Base-by-base conservation (phyloP, 1,140 invertebrate species). In the Scaptodrosophila lebanonensis region DNA sequence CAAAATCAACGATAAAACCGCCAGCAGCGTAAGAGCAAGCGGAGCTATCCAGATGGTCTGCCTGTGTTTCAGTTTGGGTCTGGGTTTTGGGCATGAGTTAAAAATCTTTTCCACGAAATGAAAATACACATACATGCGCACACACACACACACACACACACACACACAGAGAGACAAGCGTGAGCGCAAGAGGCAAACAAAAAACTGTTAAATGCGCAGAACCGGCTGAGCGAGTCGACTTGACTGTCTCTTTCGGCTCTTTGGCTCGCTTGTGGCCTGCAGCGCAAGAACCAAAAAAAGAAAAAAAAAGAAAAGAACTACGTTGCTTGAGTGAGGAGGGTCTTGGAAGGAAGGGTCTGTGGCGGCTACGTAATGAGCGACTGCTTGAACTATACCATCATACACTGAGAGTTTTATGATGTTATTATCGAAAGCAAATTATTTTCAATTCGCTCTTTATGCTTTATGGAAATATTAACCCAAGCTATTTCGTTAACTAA, bases 101-200 rank as follows among this genome's bases (percentile, higher is more conserved):
- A 82, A 82, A 83, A 82, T 82, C 75, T 82, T 82, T 82, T 82
- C 75, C 75, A 82, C 75, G 75, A 82, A 82, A 67, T 75, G 69
- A 70, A 83, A 76, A 75, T 59, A 72, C 59, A 62, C 48, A 72
- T 66, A 65, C 45, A 47, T 27, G 27, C 9, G 51, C 32, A 52
- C 27, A 51, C 45, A 62, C 27, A 59, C 22, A 33, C 9, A 50
- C 6, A 36, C 17, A 35, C 15, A 29, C 2, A 33, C 30, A 35
- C 38, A 44, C 33, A 32, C 20, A 35, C 15, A 27, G 36, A 48
- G 29, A 56, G 47, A 25, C 47, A 73, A 63, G 64, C 69, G 69
- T 72, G 69, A 67, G 67, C 52, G 22, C 43, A 38, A 20, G 22
- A 39, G 51, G 44, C 49, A 47, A 53, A 67, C 51, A 54, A 75